Evolutionary conservation across 2,113 vertebrate genomes (phyloP).

Genomic region (Cyanocitta stelleri): DNA sequence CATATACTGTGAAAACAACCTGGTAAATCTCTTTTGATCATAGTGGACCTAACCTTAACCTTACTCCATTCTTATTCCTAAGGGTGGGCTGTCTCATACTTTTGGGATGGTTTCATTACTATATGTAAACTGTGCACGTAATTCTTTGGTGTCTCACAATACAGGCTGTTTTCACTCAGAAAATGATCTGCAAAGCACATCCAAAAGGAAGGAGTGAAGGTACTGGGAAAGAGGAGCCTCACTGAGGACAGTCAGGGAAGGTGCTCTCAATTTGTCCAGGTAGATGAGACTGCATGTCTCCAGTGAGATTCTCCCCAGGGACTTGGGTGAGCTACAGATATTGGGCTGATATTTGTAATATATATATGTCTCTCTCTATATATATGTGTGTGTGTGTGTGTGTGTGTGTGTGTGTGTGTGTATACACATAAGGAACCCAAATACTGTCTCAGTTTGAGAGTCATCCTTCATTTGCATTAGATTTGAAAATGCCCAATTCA

Average conservation of each 20-base stretch:
- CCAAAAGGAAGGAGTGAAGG: background rate
- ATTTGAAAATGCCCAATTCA: background rate
- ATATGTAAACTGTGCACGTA: background rate
- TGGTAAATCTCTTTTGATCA: background rate
- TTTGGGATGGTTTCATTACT: background rate
- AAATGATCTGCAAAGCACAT: background rate
- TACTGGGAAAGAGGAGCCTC: background rate
- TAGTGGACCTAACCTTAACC: background rate
- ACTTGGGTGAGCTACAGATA: background rate
- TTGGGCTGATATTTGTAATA: background rate
- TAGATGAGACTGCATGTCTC: background rate
- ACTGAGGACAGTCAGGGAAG: background rate
- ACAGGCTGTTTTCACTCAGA: background rate
- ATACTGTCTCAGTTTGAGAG: background rate
- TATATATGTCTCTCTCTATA: rapidly evolving
- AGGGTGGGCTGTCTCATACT: background rate
- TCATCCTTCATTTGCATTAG: background rate
- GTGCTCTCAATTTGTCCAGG: background rate
- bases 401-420: background rate
- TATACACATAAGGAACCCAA: background rate
- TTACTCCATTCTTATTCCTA: background rate
- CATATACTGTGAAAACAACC: background rate
- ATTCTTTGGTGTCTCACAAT: background rate
- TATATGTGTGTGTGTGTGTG: background rate
- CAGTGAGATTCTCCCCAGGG: background rate